Evolutionary conservation across 2,888 invertebrate species (phyloP), one percentile per base, ranked within the genome.

Genomic region (Caenorhabditis wallacei): DNA sequence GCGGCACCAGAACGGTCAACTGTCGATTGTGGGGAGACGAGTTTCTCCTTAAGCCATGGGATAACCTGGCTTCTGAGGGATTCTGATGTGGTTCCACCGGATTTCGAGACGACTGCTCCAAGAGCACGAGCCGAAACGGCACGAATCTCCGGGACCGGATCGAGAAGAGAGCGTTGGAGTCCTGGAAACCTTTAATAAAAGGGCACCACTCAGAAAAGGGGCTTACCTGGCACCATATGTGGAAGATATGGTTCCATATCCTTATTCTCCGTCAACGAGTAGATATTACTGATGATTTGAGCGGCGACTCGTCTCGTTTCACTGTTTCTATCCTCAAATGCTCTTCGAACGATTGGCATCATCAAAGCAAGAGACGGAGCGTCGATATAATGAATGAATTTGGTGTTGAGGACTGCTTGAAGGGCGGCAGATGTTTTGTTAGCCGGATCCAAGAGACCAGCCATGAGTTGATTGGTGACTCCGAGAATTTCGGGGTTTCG

Each of bases 201-300:
- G 30, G 30, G 30, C 30, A 30, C 30, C 30, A 5, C 8, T 3
- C 3, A 30, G 3, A 30, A 30, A 30, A 30, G 30, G 30, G n/a
- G n/a, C n/a, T 30, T 30, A 61, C 61, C 61, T 11, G 63, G 98
- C 84, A 98, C 97, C 86, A 99, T 97, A 63, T 95, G 96, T 0
- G 97, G 96, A 90, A 99, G 94, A 93, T 99, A 99, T 0, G 99
- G 98, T 88, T 96, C 95, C 85, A 99, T 94, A 93, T 99, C 99
- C 92, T 99, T 99, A 93, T 98, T 97, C 93, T 98, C 98, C 0
- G 98, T 98, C 57, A 99, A 94, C 0, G 97, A 97, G 93, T 98
- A 99, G 97, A 99, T 98, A 93, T 98, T 99, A 78, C 98, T 98
- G 89, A 99, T 98, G 92, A 99, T 98, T 94, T 99, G 98, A 2